Conservation (phyloP, 1,140 invertebrate species). For the Acyrthosiphon pisum region DNA sequence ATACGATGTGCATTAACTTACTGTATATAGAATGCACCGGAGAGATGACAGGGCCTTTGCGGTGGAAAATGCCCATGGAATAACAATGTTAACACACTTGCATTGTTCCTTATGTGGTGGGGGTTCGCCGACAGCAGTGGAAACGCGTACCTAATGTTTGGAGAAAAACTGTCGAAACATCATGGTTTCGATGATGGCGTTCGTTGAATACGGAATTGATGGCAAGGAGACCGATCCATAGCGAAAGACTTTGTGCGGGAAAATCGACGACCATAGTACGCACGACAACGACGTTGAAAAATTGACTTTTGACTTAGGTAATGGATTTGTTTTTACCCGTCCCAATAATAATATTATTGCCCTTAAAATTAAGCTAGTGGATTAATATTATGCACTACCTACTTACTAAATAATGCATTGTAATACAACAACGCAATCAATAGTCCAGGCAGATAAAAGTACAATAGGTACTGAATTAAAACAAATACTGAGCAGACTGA, state of each 20-base stretch:
- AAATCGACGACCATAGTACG: background rate
- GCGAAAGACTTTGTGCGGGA: slow-evolving; percentile 9
- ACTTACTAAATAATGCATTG: background rate
- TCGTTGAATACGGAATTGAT: background rate
- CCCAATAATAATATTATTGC: background rate
- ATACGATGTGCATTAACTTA: no score
- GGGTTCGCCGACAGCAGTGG: background rate
- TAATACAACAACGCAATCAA: no score
- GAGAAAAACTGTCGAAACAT: background rate
- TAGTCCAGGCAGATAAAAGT: no score
- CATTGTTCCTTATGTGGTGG: background rate
- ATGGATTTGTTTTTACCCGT: background rate
- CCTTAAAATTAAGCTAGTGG: background rate
- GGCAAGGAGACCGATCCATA: background rate
- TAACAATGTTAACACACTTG: background rate
- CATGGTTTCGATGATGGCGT: no score
- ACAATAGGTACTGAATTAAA: no score
- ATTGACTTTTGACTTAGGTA: background rate
- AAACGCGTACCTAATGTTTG: background rate
- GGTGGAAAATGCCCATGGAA: background rate
- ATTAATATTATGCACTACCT: background rate
- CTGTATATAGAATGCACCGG: no score
- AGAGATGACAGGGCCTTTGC: background rate
- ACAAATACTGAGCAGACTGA: no score
- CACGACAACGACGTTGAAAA: background rate